A percentile compares a stretch with the other conserved stretches of the same genome.
These are phyloP conservation scores for Drosophila leonis DNA, from an alignment of 2,888 invertebrate genomes.

Conservation along the genomic window DNA sequence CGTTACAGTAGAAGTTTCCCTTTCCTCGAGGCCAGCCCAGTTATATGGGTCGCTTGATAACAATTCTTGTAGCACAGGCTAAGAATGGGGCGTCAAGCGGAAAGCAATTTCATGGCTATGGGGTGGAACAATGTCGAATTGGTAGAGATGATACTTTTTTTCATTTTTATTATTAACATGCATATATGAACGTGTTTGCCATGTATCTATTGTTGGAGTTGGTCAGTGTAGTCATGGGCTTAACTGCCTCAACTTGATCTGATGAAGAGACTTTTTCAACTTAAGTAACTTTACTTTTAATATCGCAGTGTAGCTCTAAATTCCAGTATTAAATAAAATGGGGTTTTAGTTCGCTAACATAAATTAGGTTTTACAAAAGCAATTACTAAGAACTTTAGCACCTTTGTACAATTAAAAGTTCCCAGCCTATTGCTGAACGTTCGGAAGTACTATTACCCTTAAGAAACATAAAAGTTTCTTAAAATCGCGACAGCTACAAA, in stretches of 20 bases:
- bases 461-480: slow-evolving; percentile 56
- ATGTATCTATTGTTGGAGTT: slow-evolving; percentile 14
- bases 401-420: slow-evolving; percentile 50
- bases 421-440: slow-evolving; percentile 33
- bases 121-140: slow-evolving; percentile 62
- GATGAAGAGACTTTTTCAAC: no score
- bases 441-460: slow-evolving; percentile 44
- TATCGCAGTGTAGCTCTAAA: not conserved
- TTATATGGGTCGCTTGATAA: slow-evolving; percentile 79
- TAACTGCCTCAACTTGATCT: not conserved
- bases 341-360: not conserved
- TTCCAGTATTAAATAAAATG: not conserved
- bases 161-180: slow-evolving; percentile 36
- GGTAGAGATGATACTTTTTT: slow-evolving; percentile 36
- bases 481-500: slow-evolving; percentile 46
- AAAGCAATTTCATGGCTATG: slow-evolving; percentile 82
- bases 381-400: slow-evolving; percentile 37
- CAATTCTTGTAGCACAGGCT: slow-evolving; percentile 46
- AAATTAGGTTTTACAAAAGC: slow-evolving; percentile 10
- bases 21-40: slow-evolving; percentile 37
- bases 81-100: slow-evolving; percentile 51
- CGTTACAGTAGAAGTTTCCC: slow-evolving; percentile 22
- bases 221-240: not conserved
- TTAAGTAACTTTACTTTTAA: no score
- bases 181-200: slow-evolving; percentile 26